These are phyloP conservation scores for Augochlorella aurata DNA, from an alignment of 2,888 invertebrate genomes.

Conservation along the genomic window DNA sequence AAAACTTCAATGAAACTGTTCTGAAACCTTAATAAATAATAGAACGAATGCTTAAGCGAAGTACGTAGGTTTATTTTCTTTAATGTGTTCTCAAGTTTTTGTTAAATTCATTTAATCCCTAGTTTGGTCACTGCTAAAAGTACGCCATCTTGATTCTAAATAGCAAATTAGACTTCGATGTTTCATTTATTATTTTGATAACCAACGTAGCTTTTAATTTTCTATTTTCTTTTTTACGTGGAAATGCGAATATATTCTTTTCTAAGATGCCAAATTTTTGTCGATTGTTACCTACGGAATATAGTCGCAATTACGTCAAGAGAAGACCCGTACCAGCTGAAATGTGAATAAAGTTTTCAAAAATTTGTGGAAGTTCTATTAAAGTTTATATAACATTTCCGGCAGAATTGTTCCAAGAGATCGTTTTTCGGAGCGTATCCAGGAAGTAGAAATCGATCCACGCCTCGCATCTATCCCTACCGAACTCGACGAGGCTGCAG, in stretches of 20 bases:
- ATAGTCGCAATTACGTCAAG: constrained; percentile 61
- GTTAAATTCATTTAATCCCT: background rate
- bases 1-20: background rate
- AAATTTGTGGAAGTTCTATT: background rate
- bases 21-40: background rate
- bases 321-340: constrained; percentile 53
- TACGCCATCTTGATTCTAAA: background rate
- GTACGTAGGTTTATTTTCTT: background rate
- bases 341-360: constrained; percentile 59
- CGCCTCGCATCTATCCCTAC: constrained; percentile 56
- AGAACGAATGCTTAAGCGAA: background rate
- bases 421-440: constrained; percentile 63
- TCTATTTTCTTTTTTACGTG: background rate
- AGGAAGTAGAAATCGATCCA: constrained; percentile 67
- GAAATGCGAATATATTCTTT: background rate
- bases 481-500: constrained; percentile 59
- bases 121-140: background rate
- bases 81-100: background rate
- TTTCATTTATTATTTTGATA: constrained; percentile 15
- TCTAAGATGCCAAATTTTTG: constrained; percentile 38
- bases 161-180: background rate
- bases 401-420: constrained; percentile 44
- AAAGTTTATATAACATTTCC: background rate
- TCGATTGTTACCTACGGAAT: constrained; percentile 68
- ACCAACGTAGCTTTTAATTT: background rate